phyloP scores from a whole-genome alignment of 2,797 vertebrate species.

The Masticophis lateralis region DNA sequence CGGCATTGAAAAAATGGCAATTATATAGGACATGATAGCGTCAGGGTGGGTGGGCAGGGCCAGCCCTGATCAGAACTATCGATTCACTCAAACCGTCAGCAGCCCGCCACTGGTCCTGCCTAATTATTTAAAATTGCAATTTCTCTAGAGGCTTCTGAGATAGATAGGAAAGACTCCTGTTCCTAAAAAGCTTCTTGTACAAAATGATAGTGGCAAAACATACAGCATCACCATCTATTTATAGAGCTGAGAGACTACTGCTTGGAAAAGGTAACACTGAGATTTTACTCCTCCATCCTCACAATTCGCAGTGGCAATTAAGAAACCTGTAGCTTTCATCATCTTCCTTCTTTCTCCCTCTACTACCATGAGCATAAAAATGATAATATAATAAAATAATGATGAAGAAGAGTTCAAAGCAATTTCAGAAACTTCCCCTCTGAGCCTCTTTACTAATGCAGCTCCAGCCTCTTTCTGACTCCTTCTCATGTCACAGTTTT shows the following conservation, averaged over 20 bases:
- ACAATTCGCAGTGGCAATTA: constrained; percentile 46
- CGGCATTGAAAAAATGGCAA: too few species aligned
- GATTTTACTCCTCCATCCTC: constrained; percentile 43
- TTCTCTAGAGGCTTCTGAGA: not conserved
- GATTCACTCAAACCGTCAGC: too few species aligned
- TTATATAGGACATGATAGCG: too few species aligned
- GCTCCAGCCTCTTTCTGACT: constrained; percentile 4
- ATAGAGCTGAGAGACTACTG: not conserved
- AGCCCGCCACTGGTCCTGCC: not conserved
- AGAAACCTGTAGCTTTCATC: constrained; percentile 46
- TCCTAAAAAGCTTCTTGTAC: not conserved
- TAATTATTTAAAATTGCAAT: not conserved
- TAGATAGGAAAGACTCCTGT: not conserved
- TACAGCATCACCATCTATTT: constrained; percentile 1
- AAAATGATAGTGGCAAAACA: constrained; percentile 2
- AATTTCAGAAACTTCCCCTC: constrained; percentile 4
- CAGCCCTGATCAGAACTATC: too few species aligned
- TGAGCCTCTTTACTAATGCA: constrained; percentile 34
- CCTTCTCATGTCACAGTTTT: not conserved
- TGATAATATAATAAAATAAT: constrained; percentile 49
- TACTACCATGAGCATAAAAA: constrained; percentile 43
- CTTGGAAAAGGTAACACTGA: constrained; percentile 16
- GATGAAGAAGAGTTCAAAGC: constrained; percentile 58
- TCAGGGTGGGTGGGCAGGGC: too few species aligned
- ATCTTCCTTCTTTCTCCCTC: constrained; percentile 17